These are phyloP conservation scores for Falcaria lacertinaria DNA, from an alignment of 2,888 invertebrate genomes.

Conservation along the genomic window DNA sequence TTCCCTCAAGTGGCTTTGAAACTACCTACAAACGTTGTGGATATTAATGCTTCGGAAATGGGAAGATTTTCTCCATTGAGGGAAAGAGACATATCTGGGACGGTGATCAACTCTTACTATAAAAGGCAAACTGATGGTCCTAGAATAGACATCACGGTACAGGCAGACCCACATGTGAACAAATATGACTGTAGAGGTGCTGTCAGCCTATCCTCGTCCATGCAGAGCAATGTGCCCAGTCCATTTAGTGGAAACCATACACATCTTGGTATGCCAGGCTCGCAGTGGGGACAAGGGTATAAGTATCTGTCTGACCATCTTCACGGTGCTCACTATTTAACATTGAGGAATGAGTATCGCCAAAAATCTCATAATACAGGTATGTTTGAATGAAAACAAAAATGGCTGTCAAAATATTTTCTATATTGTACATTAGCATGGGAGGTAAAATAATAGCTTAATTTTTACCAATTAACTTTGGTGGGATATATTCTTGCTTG, in stretches of 20 bases:
- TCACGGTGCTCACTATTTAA: constrained; percentile 82
- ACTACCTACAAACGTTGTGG: constrained; percentile 81
- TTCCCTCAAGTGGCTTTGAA: constrained; percentile 79
- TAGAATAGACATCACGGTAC: constrained; percentile 52
- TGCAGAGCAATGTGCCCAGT: constrained; percentile 88
- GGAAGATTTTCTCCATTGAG: constrained; percentile 83
- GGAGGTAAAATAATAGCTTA: no score
- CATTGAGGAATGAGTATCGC: constrained; percentile 72
- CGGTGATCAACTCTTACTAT: constrained; percentile 75
- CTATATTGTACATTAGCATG: no score
- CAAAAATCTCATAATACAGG: constrained; percentile 45
- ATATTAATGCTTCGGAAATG: constrained; percentile 82
- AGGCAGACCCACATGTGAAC: constrained; percentile 80
- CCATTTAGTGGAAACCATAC: constrained; percentile 82
- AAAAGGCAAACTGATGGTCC: constrained; percentile 38
- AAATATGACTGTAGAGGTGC: constrained; percentile 85
- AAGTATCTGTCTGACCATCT: constrained; percentile 85
- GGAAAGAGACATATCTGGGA: constrained; percentile 82
- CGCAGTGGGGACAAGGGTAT: constrained; percentile 83
- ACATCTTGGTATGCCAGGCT: constrained; percentile 88
- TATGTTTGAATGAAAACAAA: constrained; percentile 29
- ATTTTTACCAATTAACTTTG: no score
- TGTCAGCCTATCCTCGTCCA: constrained; percentile 83
- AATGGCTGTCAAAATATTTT: no score
- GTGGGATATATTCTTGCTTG: no score